Percentiles rank a stretch among this genome's conserved stretches.
Evolutionary conservation across 1,140 invertebrate genomes (phyloP).

Genomic region (Platyscapa corneri): DNA sequence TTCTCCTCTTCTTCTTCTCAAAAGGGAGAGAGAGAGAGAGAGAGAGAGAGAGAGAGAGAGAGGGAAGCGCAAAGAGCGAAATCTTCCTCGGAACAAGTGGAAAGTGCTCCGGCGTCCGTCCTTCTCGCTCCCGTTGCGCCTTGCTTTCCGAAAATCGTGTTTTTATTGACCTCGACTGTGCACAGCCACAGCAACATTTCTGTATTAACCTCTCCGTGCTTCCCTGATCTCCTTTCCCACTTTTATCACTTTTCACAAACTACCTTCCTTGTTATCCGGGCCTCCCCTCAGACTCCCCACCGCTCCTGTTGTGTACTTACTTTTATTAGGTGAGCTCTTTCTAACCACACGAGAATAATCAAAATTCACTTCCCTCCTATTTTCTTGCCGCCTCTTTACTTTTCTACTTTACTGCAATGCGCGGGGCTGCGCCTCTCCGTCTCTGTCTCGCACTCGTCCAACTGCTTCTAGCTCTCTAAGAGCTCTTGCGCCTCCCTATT

Average conservation of each 20-base stretch:
- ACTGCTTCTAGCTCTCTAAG: background rate
- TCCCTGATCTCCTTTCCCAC: conserved; percentile 42
- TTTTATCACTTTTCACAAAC: conserved; percentile 54
- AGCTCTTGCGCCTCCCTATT: background rate
- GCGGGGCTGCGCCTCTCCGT: no score
- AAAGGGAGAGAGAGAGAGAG: background rate
- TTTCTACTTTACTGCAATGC: conserved; percentile 4
- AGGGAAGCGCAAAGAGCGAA: background rate
- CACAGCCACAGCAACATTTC: conserved; percentile 36
- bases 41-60: background rate
- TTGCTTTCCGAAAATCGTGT: conserved; percentile 46
- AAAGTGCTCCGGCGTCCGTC: conserved; percentile 48
- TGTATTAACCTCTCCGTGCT: conserved; percentile 46
- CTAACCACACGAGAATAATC: conserved; percentile 33
- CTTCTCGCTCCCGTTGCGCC: conserved; percentile 9
- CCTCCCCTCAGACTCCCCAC: no score
- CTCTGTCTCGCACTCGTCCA: background rate
- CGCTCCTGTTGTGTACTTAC: conserved; percentile 18
- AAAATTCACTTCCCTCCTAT: conserved; percentile 52
- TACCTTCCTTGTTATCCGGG: conserved; percentile 22
- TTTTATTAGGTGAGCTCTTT: conserved; percentile 52
- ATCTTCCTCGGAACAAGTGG: background rate
- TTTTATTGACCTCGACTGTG: conserved; percentile 50
- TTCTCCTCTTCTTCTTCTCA: conserved; percentile 40
- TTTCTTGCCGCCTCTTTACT: conserved; percentile 21